These are phyloP conservation scores for Oryzias melastigma DNA, from an alignment of 2,113 vertebrate species.

Conservation along the genomic window DNA sequence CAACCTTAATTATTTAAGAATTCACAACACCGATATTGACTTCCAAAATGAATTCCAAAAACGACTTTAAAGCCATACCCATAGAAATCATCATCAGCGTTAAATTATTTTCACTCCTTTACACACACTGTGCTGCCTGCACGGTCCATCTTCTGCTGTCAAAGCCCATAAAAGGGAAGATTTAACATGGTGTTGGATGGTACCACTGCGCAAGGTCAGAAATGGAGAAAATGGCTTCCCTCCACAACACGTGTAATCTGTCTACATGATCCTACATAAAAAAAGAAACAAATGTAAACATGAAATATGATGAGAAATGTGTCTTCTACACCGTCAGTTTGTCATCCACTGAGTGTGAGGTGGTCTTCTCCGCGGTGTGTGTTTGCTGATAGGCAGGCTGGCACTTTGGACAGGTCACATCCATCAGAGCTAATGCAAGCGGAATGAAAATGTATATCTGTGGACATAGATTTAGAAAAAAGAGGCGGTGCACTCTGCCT, in stretches of 20 bases:
- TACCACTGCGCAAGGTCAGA: constrained; percentile 5
- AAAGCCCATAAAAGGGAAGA: not conserved
- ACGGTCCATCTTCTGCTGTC: not conserved
- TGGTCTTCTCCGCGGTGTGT: constrained; percentile 1
- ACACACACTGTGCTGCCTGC: not conserved
- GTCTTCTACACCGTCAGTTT: not conserved
- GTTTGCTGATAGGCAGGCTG: constrained; percentile 1
- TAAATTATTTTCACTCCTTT: not conserved
- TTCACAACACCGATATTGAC: constrained; percentile 12
- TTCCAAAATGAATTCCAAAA: constrained; percentile 1
- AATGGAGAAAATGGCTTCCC: constrained; percentile 2
- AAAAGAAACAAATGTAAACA: not conserved
- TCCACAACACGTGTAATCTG: no score
- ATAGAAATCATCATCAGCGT: not conserved
- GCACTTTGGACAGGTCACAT: constrained; percentile 19
- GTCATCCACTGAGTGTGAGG: constrained; percentile 8
- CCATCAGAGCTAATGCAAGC: constrained; percentile 21
- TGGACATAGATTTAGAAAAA: not conserved
- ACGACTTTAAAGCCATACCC: constrained; percentile 2
- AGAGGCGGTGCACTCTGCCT: not conserved
- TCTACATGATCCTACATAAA: not conserved
- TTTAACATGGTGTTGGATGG: constrained; percentile 4
- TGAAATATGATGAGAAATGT: not conserved
- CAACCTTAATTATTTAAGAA: not conserved
- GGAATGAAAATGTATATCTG: constrained; percentile 6